These are phyloP conservation scores for Oreortyx pictus DNA, from an alignment of 2,797 vertebrate species.

Conservation along the genomic window DNA sequence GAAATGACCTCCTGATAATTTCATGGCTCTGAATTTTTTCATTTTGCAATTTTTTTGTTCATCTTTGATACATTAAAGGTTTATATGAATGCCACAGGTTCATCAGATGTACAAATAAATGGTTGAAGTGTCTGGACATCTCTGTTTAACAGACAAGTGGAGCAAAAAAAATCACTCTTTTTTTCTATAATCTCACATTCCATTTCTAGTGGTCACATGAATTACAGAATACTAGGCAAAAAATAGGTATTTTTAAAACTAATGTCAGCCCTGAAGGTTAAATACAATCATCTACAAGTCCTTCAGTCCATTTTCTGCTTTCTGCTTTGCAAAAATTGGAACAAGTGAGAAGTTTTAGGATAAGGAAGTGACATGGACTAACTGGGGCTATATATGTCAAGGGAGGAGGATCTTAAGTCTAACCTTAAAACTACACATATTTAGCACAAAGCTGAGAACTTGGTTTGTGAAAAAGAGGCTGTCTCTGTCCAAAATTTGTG, in stretches of 20 bases:
- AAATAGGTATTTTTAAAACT: background rate
- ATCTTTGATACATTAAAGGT: background rate
- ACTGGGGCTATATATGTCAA: background rate
- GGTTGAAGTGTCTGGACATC: background rate
- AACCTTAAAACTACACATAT: slow-evolving; percentile 1
- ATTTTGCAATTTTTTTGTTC: background rate
- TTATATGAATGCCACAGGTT: background rate
- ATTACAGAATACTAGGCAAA: background rate
- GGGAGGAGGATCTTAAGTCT: background rate
- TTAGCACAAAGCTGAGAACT: slow-evolving; percentile 4
- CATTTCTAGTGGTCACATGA: background rate
- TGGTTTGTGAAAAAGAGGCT: background rate
- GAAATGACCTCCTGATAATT: background rate
- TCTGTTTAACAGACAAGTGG: background rate
- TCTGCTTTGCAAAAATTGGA: background rate
- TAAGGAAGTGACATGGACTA: background rate
- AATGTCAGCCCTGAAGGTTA: background rate
- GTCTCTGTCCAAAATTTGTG: background rate
- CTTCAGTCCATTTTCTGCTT: background rate
- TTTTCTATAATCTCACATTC: background rate
- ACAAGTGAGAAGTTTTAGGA: background rate
- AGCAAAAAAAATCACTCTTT: background rate
- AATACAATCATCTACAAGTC: background rate
- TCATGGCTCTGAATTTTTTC: background rate
- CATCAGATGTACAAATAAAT: background rate